These are phyloP conservation scores for Chloroceryle amazona DNA, from an alignment of 2,797 vertebrate species.

Conservation along the genomic window DNA sequence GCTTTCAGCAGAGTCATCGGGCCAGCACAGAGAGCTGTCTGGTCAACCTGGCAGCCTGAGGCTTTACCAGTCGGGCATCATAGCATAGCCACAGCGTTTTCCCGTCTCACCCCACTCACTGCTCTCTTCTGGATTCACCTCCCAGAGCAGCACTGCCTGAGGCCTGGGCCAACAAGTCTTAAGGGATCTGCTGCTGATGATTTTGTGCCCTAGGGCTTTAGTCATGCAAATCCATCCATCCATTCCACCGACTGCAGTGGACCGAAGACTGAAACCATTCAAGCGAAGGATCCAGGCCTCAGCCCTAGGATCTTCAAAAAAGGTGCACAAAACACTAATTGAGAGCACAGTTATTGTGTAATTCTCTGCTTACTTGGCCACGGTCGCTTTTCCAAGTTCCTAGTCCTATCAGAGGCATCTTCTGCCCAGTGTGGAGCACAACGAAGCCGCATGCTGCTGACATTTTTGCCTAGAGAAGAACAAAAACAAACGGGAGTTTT, in stretches of 20 bases:
- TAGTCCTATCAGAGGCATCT: constrained; percentile 94
- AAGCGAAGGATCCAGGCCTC: background rate
- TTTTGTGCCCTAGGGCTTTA: background rate
- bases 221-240: background rate
- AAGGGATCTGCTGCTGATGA: background rate
- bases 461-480: constrained; percentile 84
- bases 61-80: background rate
- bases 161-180: background rate
- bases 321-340: background rate
- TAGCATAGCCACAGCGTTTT: background rate
- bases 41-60: background rate
- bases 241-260: background rate
- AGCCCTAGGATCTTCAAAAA: background rate
- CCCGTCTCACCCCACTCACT: background rate
- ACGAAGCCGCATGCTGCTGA: constrained; percentile 76
- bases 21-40: background rate
- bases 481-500: background rate
- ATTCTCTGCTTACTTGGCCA: constrained; percentile 86
- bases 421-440: constrained; percentile 90
- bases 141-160: background rate
- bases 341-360: background rate
- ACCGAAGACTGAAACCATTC: background rate
- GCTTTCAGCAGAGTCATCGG: background rate
- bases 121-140: background rate
- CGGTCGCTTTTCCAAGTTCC: constrained; percentile 97